These are phyloP conservation scores for Callithrix jacchus DNA, from an alignment of 2,113 vertebrate genomes.

Conservation along the genomic window DNA sequence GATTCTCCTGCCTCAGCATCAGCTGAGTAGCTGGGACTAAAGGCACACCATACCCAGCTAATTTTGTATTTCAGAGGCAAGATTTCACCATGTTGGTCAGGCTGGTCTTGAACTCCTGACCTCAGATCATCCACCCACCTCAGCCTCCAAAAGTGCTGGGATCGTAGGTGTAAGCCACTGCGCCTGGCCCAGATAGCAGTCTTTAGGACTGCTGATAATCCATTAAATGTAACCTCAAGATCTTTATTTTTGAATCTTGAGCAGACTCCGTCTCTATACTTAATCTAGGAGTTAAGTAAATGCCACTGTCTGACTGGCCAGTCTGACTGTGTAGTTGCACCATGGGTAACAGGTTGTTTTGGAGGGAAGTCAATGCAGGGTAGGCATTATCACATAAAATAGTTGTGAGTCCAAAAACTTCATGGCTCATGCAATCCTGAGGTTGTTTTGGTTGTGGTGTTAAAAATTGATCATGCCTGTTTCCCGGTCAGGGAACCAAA, in stretches of 20 bases:
- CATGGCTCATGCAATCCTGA: not conserved
- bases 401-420: not conserved
- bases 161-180: too few relatives aligned
- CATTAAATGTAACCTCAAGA: not conserved
- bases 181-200: not conserved
- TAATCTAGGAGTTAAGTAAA: constrained; percentile 22
- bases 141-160: too few relatives aligned
- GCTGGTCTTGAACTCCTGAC: too few relatives aligned
- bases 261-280: not conserved
- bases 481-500: too few relatives aligned
- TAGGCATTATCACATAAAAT: not conserved
- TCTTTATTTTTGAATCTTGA: constrained; percentile 28
- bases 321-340: not conserved
- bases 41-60: too few relatives aligned
- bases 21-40: too few relatives aligned
- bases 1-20: too few relatives aligned
- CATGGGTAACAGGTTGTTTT: not conserved
- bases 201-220: constrained; percentile 3
- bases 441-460: not conserved
- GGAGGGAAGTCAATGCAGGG: not conserved
- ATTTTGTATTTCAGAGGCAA: too few relatives aligned
- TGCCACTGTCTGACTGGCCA: not conserved
- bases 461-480: not conserved
- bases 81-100: too few relatives aligned
- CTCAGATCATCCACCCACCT: too few relatives aligned